Conservation (phyloP, 2,888 invertebrate genomes). For the Cheilosia vernalis region DNA sequence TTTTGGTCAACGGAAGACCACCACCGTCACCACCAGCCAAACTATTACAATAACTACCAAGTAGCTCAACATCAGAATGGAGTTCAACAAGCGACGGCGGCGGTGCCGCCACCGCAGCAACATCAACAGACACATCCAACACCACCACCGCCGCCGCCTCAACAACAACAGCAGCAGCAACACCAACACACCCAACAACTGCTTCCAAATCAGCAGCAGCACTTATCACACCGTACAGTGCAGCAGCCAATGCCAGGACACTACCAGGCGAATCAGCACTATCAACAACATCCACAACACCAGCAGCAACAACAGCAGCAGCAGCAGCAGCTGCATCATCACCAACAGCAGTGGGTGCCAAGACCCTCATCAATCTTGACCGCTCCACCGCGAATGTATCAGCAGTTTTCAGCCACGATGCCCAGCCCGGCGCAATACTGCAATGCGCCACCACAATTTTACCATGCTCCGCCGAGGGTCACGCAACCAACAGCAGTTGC, state of each 20-base stretch:
- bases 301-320: constrained; percentile 70
- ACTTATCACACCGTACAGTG: constrained; percentile 58
- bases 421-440: constrained; percentile 58
- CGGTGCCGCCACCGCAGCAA: constrained; percentile 74
- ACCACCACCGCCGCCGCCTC: constrained; percentile 69
- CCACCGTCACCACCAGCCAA: constrained; percentile 68
- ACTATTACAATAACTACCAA: constrained; percentile 65
- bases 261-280: constrained; percentile 70
- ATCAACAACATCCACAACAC: constrained; percentile 68
- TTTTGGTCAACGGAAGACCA: constrained; percentile 72
- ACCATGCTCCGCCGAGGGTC: constrained; percentile 35
- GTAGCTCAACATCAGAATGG: constrained; percentile 74
- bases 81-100: constrained; percentile 72
- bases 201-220: constrained; percentile 74
- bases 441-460: constrained; percentile 50
- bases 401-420: constrained; percentile 46
- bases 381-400: constrained; percentile 69
- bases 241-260: constrained; percentile 55
- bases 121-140: constrained; percentile 70
- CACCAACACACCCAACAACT: constrained; percentile 72
- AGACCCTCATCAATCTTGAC: constrained; percentile 55
- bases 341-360: constrained; percentile 61
- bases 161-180: constrained; percentile 74
- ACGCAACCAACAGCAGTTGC: constrained; percentile 60
- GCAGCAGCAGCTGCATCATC: constrained; percentile 72